Conservation (phyloP, 53 echinoderm and acorn worm species). For the Zoroaster sp. region DNA sequence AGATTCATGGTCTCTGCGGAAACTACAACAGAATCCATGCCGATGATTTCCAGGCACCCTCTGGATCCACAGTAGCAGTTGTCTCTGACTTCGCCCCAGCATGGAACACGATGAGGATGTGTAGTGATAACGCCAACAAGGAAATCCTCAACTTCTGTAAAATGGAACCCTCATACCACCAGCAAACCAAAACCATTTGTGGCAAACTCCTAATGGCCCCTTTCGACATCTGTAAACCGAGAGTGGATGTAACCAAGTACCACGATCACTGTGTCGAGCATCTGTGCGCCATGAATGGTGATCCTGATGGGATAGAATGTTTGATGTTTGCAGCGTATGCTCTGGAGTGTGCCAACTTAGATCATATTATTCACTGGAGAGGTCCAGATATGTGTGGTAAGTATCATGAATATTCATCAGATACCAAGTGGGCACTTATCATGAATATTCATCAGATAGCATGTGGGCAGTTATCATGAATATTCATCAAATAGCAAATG, state of each 20-base stretch:
- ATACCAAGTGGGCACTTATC: not conserved
- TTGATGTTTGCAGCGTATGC: not conserved
- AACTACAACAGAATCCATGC: slow-evolving; percentile 26
- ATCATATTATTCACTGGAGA: not conserved
- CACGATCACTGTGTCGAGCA: not conserved
- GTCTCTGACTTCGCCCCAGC: slow-evolving; percentile 66
- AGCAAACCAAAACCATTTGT: no score
- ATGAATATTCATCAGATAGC: no score
- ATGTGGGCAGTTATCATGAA: no score
- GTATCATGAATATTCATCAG: not conserved
- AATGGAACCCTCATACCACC: not conserved
- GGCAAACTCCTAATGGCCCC: slow-evolving; percentile 22
- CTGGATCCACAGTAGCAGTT: slow-evolving; percentile 58
- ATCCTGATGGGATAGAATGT: not conserved
- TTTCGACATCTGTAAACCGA: not conserved
- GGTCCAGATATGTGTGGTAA: not conserved
- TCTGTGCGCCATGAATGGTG: not conserved
- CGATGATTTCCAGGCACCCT: slow-evolving; percentile 56
- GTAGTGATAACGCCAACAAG: slow-evolving; percentile 27
- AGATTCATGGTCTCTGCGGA: slow-evolving; percentile 64
- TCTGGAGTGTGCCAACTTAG: not conserved
- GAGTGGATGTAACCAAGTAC: not conserved
- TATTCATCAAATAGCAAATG: no score
- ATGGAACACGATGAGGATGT: slow-evolving; percentile 64
- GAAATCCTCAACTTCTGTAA: not conserved